phyloP scores from a whole-genome alignment of 92 coral and sea anemone genomes.

The Metridium senile region DNA sequence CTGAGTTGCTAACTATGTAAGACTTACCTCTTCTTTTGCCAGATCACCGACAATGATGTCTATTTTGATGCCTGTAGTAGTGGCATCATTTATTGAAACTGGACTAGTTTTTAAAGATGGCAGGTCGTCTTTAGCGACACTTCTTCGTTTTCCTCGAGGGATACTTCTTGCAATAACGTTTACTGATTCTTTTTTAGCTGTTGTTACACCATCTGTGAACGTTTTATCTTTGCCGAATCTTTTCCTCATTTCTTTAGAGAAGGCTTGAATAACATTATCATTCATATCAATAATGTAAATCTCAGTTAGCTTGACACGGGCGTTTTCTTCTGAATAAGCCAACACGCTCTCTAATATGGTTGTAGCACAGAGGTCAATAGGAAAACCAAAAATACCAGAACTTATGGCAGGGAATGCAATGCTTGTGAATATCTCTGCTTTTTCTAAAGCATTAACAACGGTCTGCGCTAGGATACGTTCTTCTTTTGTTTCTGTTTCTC shows the following conservation, averaged over 20 bases:
- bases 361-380: constrained; percentile 61
- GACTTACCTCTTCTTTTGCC: constrained; percentile 24
- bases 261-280: constrained; percentile 30
- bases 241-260: constrained; percentile 47
- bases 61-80: constrained; percentile 6
- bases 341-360: constrained; percentile 41
- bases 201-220: constrained; percentile 16
- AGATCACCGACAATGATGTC: constrained; percentile 21
- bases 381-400: constrained; percentile 63
- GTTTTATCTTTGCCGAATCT: constrained; percentile 21
- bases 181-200: background rate
- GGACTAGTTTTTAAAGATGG: background rate
- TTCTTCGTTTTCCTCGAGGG: constrained; percentile 2
- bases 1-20: background rate
- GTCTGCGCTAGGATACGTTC: constrained; percentile 42
- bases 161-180: background rate
- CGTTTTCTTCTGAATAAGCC: constrained; percentile 28
- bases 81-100: background rate
- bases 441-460: constrained; percentile 33
- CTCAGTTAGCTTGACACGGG: constrained; percentile 29
- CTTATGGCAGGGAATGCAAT: constrained; percentile 80
- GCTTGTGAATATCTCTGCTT: constrained; percentile 40
- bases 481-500: constrained; percentile 19
- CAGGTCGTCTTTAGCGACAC: background rate
- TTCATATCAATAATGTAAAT: constrained; percentile 53